Evolutionary conservation across 2,113 vertebrate genomes (phyloP).

Genomic region (Daboia siamensis): DNA sequence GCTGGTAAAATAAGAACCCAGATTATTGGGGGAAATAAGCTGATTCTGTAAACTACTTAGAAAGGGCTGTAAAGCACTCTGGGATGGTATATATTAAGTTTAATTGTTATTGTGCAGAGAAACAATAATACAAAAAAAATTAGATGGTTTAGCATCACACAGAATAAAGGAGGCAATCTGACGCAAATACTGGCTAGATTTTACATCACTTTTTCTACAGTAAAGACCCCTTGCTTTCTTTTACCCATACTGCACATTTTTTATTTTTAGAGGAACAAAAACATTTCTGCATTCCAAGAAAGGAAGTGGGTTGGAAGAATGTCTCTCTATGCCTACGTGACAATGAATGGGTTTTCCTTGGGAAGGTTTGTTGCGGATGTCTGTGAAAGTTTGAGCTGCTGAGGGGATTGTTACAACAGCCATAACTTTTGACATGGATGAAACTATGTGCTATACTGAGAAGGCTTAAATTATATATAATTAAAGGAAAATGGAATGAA

Average conservation of each 20-base stretch:
- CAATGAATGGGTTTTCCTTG: not conserved
- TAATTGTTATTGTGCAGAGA: not conserved
- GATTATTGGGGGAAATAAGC: not conserved
- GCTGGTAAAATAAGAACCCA: not conserved
- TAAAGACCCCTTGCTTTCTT: not conserved
- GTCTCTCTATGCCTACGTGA: not conserved
- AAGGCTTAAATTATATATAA: not conserved
- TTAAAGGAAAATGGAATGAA: not conserved
- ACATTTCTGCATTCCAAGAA: not conserved
- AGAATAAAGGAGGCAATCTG: not conserved
- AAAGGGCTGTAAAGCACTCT: too few relatives aligned
- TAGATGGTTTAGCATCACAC: not conserved
- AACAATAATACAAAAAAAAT: not conserved
- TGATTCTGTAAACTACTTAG: not conserved
- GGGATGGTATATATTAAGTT: not conserved
- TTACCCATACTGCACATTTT: not conserved
- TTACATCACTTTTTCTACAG: not conserved
- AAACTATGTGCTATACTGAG: not conserved
- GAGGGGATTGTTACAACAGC: not conserved
- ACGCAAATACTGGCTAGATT: not conserved
- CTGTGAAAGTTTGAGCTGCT: not conserved
- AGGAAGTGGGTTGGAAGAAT: not conserved
- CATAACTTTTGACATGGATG: not conserved
- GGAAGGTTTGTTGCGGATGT: not conserved
- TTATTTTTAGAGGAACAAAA: not conserved